These are phyloP conservation scores for Tolypeutes matacus DNA, from an alignment of 2,797 vertebrate genomes.

Conservation along the genomic window DNA sequence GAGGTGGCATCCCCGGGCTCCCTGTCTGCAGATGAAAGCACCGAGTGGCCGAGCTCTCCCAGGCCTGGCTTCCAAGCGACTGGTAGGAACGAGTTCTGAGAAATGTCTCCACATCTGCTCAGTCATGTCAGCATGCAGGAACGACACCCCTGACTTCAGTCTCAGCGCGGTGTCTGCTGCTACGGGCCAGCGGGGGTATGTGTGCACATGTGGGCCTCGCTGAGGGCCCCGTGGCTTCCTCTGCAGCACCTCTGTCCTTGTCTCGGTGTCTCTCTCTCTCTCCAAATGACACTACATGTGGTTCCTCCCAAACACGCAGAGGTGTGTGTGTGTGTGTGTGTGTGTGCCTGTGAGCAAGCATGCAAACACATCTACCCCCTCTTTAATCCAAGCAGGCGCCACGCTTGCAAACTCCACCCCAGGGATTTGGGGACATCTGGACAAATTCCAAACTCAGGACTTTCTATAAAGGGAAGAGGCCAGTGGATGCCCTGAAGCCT, in stretches of 20 bases:
- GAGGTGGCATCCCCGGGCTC: conserved; percentile 90
- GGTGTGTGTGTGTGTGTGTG: too few species aligned
- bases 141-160: conserved; percentile 63
- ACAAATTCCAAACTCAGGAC: not conserved
- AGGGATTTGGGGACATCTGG: not conserved
- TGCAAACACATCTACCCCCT: not conserved
- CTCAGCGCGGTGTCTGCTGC: conserved; percentile 31
- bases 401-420: conserved; percentile 1
- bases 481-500: not conserved
- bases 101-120: conserved; percentile 78
- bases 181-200: not conserved
- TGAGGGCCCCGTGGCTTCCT: not conserved
- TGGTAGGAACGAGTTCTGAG: conserved; percentile 80
- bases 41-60: conserved; percentile 87
- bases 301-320: not conserved
- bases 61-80: conserved; percentile 87
- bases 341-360: too few species aligned
- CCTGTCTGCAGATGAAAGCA: conserved; percentile 88
- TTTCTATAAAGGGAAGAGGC: not conserved
- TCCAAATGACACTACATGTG: not conserved
- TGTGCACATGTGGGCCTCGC: not conserved
- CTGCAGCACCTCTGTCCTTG: not conserved
- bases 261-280: not conserved
- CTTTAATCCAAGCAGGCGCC: not conserved
- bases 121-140: conserved; percentile 71